These are phyloP conservation scores for Marcusenius ussheri DNA, from an alignment of 2,113 vertebrate genomes.

Conservation along the genomic window DNA sequence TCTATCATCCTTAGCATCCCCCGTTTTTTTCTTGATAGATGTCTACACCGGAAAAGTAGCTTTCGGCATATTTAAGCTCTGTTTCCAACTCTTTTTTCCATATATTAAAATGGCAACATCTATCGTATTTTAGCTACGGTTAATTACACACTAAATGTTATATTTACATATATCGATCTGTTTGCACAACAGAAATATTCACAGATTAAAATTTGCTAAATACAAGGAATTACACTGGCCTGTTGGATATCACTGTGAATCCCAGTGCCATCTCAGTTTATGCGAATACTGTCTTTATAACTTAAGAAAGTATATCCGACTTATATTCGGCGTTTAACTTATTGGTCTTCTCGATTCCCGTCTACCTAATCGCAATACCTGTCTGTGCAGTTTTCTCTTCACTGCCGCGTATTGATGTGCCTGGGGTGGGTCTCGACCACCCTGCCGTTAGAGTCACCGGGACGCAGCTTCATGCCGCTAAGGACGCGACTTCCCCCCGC, in stretches of 20 bases:
- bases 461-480: conserved; percentile 60
- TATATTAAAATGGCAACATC: background rate
- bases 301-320: background rate
- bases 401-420: background rate
- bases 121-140: background rate
- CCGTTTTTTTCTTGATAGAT: background rate
- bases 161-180: background rate
- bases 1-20: background rate
- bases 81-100: background rate
- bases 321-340: background rate
- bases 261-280: background rate
- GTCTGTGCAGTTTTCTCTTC: background rate
- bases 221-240: background rate
- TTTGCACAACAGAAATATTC: background rate
- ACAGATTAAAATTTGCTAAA: background rate
- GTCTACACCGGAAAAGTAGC: background rate
- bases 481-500: conserved; percentile 65
- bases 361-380: background rate
- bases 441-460: conserved; percentile 43
- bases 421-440: conserved; percentile 51
- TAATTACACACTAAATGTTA: background rate
- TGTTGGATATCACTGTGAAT: background rate
- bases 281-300: background rate
- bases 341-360: background rate
- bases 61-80: background rate